Percentiles rank a stretch among this genome's conserved stretches.
phyloP scores from a whole-genome alignment of 1,140 invertebrate species.

The Caerostris extrusa region DNA sequence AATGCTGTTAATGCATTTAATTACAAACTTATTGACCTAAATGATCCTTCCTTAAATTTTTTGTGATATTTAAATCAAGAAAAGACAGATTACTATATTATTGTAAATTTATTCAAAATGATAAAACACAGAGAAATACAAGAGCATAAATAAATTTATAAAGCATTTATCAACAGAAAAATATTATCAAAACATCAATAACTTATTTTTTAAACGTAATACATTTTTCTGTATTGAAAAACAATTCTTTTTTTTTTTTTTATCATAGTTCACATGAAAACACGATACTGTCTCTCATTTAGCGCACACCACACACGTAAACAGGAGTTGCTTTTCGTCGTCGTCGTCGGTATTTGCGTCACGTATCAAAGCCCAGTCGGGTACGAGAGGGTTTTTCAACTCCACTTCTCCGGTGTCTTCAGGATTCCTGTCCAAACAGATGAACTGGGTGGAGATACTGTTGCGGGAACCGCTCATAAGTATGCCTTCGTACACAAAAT shows the following conservation, averaged over 20 bases:
- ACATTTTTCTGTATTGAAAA: background rate
- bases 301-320: conserved; percentile 59
- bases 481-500: conserved; percentile 50
- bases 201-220: background rate
- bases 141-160: background rate
- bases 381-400: background rate
- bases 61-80: too few relatives aligned
- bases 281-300: conserved; percentile 15
- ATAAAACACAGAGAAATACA: background rate
- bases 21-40: too few relatives aligned
- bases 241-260: background rate
- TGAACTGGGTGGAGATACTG: conserved; percentile 43
- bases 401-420: background rate
- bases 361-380: conserved; percentile 24
- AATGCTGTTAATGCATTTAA: too few relatives aligned
- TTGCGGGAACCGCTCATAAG: conserved; percentile 37
- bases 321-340: conserved; percentile 40
- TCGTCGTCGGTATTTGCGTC: background rate
- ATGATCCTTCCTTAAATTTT: too few relatives aligned
- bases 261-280: too few relatives aligned
- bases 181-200: background rate
- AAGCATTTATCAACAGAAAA: background rate
- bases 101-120: background rate
- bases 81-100: too few relatives aligned
- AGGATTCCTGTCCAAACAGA: conserved; percentile 50